Evolutionary conservation across 2,888 invertebrate species (phyloP), one percentile per base, ranked within the genome.

Genomic region (Nomada ruficornis): DNA sequence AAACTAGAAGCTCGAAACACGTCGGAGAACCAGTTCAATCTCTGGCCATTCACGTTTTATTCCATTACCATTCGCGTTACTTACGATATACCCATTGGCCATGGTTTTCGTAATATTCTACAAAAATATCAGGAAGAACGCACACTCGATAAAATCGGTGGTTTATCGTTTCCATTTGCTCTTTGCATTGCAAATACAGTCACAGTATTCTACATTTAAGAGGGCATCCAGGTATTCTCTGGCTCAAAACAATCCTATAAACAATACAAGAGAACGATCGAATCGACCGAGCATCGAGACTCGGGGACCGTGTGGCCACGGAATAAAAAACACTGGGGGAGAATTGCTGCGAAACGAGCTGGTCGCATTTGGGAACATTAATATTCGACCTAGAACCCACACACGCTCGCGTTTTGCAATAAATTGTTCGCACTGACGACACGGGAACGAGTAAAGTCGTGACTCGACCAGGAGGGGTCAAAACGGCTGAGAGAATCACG

Each of bases 401-500:
- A 13, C 65, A 23, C 5, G 15, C 29, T 11, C 23, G 10, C 50
- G 20, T 23, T 69, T 44, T 13, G 18, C 54, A 15, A 63, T 54
- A 72, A 67, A 59, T 50, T 65, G 60, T 52, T 71, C 60, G 23
- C 70, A 47, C 57, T 36, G 57, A 20, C 23, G 15, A 57, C 42
- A 23, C 29, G 73, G 20, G 29, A 29, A 47, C 44, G 59, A 36
- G 36, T 26, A 26, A 44, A 47, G 36, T 36, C 36, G 26, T 44
- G 9, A 13, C 36, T 44, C 54, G 47, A 18, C 44, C 36, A 42
- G 36, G 68, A 42, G 60, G 13, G 68, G 54, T 57, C 55, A 20
- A 72, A 75, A 54, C 47, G 71, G 47, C 26, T 44, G 73, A 63
- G 73, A 71, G 82, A 86, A 86, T 81, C 83, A 82, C 79, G 72